A percentile compares a stretch with the other conserved stretches of the same genome.
Conservation (phyloP, 2,113 vertebrate genomes). For the Prinia subflava region DNA sequence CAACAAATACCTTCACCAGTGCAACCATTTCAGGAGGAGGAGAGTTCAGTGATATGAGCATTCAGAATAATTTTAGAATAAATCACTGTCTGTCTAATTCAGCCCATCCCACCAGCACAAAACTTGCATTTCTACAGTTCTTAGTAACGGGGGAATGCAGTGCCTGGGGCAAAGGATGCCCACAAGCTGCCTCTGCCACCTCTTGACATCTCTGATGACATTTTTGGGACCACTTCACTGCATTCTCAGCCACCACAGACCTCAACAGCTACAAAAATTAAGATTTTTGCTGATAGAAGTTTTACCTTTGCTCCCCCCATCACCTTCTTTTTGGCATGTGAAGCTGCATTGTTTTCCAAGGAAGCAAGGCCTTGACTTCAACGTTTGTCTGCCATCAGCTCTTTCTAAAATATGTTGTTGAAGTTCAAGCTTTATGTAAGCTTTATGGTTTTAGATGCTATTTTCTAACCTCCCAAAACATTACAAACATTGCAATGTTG, state of each 20-base stretch:
- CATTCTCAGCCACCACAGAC: not conserved
- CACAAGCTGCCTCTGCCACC: not conserved
- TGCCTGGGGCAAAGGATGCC: not conserved
- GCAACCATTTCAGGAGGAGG: not conserved
- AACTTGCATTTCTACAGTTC: not conserved
- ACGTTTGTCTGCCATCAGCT: not conserved
- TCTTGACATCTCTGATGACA: not conserved
- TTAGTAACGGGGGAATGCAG: not conserved
- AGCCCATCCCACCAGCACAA: not conserved
- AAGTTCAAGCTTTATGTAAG: not conserved
- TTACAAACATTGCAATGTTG: not conserved
- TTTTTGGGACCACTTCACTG: not conserved
- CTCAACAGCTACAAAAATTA: not conserved
- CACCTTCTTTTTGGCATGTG: not conserved
- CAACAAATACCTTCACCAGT: not conserved
- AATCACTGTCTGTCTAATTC: not conserved
- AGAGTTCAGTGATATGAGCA: not conserved
- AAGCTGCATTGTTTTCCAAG: not conserved
- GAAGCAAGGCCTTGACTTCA: not conserved
- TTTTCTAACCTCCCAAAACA: not conserved
- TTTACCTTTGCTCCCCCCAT: not conserved
- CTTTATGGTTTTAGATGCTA: not conserved
- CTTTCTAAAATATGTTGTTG: not conserved
- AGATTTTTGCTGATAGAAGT: not conserved
- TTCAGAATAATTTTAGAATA: not conserved